Evolutionary conservation across 2,797 vertebrate genomes (phyloP).

Genomic region (Falco novaeseelandiae): DNA sequence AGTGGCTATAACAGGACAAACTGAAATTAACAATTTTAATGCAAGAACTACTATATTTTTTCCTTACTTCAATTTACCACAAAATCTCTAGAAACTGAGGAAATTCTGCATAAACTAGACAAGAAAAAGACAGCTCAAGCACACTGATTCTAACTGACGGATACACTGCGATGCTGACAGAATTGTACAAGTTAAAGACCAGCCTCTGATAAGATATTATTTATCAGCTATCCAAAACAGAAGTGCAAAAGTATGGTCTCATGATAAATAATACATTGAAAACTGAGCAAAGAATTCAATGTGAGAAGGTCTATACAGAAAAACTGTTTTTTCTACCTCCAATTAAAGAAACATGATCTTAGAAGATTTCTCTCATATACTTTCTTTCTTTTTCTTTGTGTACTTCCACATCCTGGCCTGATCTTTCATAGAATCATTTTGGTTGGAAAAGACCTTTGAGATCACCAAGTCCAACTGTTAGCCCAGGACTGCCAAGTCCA

Average conservation of each 20-base stretch:
- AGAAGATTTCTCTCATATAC: background rate
- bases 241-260: background rate
- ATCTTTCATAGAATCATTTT: background rate
- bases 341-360: background rate
- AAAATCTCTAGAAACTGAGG: background rate
- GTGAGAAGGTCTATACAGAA: background rate
- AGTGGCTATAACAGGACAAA: background rate
- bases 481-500: too few species aligned
- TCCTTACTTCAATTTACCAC: background rate
- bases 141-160: background rate
- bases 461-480: too few species aligned
- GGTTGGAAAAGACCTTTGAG: too few species aligned
- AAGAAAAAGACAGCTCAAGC: background rate
- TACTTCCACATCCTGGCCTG: background rate
- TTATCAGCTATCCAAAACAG: background rate
- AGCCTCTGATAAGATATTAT: background rate
- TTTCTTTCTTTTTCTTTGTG: background rate
- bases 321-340: background rate
- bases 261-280: background rate
- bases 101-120: background rate
- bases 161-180: background rate
- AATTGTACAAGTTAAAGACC: background rate
- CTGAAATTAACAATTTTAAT: background rate
- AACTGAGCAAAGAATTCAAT: background rate
- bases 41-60: background rate